A percentile compares a stretch with the other conserved stretches of the same genome.
Evolutionary conservation across 1,140 invertebrate species (phyloP).

Genomic region (Eumeta japonica): DNA sequence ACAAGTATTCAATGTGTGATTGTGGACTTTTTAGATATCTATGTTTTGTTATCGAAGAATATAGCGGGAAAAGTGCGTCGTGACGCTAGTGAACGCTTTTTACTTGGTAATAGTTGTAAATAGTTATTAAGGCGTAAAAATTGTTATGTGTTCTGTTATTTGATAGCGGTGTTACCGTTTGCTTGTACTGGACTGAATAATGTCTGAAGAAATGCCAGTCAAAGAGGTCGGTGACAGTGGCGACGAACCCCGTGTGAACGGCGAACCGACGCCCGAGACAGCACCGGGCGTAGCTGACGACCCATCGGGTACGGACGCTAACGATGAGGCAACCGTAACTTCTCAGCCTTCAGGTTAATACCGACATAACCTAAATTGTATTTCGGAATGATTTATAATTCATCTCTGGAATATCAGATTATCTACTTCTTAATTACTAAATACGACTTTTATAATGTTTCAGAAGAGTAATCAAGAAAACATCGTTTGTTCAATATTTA

Average conservation of each 20-base stretch:
- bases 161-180: slow-evolving; percentile 36
- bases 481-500: no score
- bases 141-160: slow-evolving; percentile 47
- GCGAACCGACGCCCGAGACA: slow-evolving; percentile 7
- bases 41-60: slow-evolving; percentile 35
- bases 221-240: slow-evolving; percentile 32
- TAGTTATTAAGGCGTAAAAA: slow-evolving; percentile 25
- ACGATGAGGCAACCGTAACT: no score
- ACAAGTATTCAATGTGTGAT: no score
- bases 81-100: slow-evolving; percentile 48
- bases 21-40: no score
- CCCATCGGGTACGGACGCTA: slow-evolving; percentile 9
- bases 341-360: no score
- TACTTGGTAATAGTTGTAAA: no score
- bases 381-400: no score
- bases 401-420: no score
- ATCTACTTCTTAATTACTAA: no score
- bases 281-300: slow-evolving; percentile 8
- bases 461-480: no score
- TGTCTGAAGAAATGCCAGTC: slow-evolving; percentile 54
- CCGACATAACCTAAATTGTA: no score
- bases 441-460: no score
- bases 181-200: slow-evolving; percentile 47
- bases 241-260: slow-evolving; percentile 10
- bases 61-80: slow-evolving; percentile 52